phyloP scores from a whole-genome alignment of 2,888 invertebrate species.

The Drosophila picticornis region DNA sequence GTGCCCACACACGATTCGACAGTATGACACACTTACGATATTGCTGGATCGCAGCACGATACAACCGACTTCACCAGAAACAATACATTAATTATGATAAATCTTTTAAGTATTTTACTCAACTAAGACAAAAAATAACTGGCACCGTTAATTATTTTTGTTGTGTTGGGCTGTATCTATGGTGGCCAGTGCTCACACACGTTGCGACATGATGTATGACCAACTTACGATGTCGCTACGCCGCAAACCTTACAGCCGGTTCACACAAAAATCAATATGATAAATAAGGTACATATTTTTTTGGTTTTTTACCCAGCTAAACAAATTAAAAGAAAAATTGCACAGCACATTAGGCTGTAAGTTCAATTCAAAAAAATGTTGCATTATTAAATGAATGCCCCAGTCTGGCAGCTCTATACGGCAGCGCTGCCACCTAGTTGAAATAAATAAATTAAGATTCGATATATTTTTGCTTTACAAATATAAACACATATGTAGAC shows the following conservation, averaged over 20 bases:
- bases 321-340: not conserved
- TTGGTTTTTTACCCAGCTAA: too few species aligned
- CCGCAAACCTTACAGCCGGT: conserved; percentile 6
- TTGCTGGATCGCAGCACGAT: conserved; percentile 13
- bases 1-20: conserved; percentile 36
- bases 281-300: not conserved
- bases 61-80: not conserved
- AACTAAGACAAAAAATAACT: conserved; percentile 48
- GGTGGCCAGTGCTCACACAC: conserved; percentile 16
- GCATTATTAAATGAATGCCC: not conserved
- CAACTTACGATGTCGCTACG: not conserved
- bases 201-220: conserved; percentile 13
- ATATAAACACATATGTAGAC: not conserved
- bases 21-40: not conserved
- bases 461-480: conserved; percentile 1
- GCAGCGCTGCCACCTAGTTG: conserved; percentile 39
- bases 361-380: not conserved
- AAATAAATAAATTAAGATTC: not conserved
- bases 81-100: not conserved
- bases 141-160: conserved; percentile 75
- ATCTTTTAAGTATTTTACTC: not conserved
- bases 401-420: conserved; percentile 16
- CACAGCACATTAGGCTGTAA: not conserved
- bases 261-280: not conserved
- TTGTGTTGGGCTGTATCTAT: conserved; percentile 59